Base-by-base conservation (phyloP, 30 jellyfish, hydroid and myxozoan genomes). In the Hydractinia echinata region DNA sequence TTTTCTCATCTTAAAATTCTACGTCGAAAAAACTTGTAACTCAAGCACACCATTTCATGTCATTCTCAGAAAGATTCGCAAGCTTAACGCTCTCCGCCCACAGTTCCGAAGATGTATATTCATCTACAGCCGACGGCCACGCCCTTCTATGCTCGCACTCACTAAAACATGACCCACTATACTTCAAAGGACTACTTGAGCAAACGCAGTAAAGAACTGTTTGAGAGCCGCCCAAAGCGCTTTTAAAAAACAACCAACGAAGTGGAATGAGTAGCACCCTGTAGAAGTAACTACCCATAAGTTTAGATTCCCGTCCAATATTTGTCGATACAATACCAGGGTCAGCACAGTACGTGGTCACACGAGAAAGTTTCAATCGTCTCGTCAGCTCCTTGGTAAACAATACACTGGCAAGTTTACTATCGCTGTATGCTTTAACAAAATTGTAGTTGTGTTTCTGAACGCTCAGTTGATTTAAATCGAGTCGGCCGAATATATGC, bases 261-360 rank as follows among this genome's bases (percentile, higher is more conserved):
- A 92, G 10, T 16, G 98, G 96, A 51, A 51, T 68, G 61, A 87
- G 90, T 4, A 80, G 16, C 5, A 76, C 49, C 81, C 76, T 64
- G 89, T 87, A 87, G 44, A 83, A 61, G 55, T 13, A 54, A 30
- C 76, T 79, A 44, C 74, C 61, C 58, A 87, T 53, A 87, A 85
- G 67, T 68, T 16, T 10, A 5, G 84, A 48, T 14, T 83, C 87
- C 50, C 95, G 73, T 54, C 93, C 89, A 8, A 92, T 89, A 14
- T 87, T 87, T 18, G 98, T 85, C 19, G 82, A 79, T 51, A 79
- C 96, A 72, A 92, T 74, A 13, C 98, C 98, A 69, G 98, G 98
- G 70, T 92, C 87, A 15, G 55, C 87, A 68, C 87, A 80, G 51
- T 66, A 80, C 4, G 66, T 20, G 10, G 14, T 60, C 18, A 80